Percentiles rank a stretch among this genome's conserved stretches.
These are phyloP conservation scores for Campylomormyrus tamandua DNA, from an alignment of 2,113 vertebrate genomes.

Conservation along the genomic window DNA sequence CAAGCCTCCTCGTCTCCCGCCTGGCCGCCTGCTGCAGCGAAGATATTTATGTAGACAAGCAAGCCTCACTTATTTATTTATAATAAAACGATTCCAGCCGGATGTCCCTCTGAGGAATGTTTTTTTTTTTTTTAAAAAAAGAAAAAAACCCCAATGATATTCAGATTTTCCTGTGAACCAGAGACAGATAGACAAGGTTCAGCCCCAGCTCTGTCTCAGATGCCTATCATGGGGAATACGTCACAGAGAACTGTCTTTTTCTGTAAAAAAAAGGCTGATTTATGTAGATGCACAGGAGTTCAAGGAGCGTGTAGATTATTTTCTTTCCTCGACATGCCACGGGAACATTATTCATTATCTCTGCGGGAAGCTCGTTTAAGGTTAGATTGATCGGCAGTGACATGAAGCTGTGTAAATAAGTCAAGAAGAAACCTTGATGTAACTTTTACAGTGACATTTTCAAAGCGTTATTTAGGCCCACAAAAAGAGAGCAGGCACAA, in stretches of 20 bases:
- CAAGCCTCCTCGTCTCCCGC: background rate
- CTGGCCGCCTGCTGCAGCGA: background rate
- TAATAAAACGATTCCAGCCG: constrained; percentile 16
- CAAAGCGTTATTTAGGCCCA: background rate
- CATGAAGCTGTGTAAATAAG: constrained; percentile 10
- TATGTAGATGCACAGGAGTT: constrained; percentile 10
- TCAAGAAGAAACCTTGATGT: constrained; percentile 7
- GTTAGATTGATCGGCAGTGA: background rate
- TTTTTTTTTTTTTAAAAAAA: background rate
- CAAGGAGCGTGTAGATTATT: background rate
- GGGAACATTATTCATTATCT: background rate
- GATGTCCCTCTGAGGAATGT: background rate
- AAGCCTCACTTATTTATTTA: constrained; percentile 26
- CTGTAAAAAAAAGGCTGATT: background rate
- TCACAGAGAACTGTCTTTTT: background rate
- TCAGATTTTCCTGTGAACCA: constrained; percentile 15
- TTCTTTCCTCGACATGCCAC: background rate
- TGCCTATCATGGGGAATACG: background rate
- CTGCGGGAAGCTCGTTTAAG: background rate
- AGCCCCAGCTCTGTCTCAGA: background rate
- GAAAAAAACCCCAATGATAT: background rate
- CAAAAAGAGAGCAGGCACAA: background rate
- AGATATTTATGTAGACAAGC: constrained; percentile 30
- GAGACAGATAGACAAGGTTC: background rate
- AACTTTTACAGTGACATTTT: constrained; percentile 14